These are phyloP conservation scores for Amphibalanus amphitrite DNA, from an alignment of 1,140 invertebrate genomes.

Conservation along the genomic window DNA sequence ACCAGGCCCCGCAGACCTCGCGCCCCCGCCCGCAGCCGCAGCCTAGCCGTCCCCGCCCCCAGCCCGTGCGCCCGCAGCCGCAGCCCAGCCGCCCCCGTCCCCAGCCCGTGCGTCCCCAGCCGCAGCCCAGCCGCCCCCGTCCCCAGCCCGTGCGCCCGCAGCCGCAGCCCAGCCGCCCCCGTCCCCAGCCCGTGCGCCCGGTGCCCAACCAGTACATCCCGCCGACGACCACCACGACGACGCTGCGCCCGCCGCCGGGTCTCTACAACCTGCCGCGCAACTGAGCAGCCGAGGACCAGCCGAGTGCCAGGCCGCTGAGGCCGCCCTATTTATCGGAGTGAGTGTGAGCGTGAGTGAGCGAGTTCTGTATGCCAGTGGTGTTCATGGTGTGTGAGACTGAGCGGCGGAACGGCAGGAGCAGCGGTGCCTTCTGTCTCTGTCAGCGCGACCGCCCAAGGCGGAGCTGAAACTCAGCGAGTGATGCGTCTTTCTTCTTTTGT, in stretches of 20 bases:
- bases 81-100: constrained; percentile 1
- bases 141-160: constrained; percentile 3
- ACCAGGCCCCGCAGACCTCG: too few relatives aligned
- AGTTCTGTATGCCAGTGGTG: background rate
- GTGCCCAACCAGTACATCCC: background rate
- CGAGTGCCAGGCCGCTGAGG: too few relatives aligned
- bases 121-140: background rate
- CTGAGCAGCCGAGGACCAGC: background rate
- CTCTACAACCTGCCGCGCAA: background rate
- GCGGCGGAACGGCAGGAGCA: too few relatives aligned
- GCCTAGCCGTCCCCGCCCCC: background rate
- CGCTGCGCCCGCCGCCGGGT: background rate
- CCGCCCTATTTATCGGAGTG: background rate
- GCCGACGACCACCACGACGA: background rate
- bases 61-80: background rate
- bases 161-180: constrained; percentile 4
- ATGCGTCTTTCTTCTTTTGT: background rate
- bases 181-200: background rate
- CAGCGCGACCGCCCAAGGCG: too few relatives aligned
- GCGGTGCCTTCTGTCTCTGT: too few relatives aligned
- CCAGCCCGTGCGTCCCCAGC: constrained; percentile 2
- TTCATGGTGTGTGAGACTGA: too few relatives aligned
- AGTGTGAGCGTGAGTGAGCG: background rate
- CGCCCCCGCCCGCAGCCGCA: background rate
- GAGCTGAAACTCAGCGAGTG: too few relatives aligned